phyloP scores from a whole-genome alignment of 2,113 vertebrate species.

The Seriola dumerili region DNA sequence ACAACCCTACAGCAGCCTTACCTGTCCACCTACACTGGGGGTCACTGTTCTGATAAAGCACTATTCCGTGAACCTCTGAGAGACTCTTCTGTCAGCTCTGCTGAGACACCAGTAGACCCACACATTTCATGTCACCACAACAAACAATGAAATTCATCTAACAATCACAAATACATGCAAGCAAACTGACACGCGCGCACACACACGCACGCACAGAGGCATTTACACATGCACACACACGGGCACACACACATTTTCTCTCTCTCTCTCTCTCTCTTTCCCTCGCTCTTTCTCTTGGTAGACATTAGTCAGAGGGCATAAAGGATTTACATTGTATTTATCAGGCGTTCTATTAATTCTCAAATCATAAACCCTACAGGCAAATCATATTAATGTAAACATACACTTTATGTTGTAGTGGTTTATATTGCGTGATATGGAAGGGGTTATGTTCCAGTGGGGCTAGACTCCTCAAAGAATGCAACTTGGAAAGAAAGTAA shows the following conservation, averaged over 20 bases:
- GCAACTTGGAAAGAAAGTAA: slow-evolving; percentile 77
- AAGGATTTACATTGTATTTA: slow-evolving; percentile 72
- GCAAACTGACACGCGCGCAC: slow-evolving; percentile 48
- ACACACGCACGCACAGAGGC: slow-evolving; percentile 7
- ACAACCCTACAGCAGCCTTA: slow-evolving; percentile 73
- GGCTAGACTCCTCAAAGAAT: slow-evolving; percentile 82
- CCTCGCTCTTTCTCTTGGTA: slow-evolving; percentile 19
- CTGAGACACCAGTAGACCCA: slow-evolving; percentile 55
- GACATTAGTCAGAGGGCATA: slow-evolving; percentile 66
- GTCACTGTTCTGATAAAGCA: slow-evolving; percentile 54
- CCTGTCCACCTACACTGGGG: slow-evolving; percentile 61
- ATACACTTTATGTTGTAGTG: slow-evolving; percentile 86
- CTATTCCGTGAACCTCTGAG: slow-evolving; percentile 55
- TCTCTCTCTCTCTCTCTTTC: slow-evolving; percentile 19
- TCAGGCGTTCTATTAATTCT: slow-evolving; percentile 73
- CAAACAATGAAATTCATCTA: slow-evolving; percentile 64
- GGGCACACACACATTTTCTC: slow-evolving; percentile 3
- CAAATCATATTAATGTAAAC: slow-evolving; percentile 87
- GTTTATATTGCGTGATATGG: slow-evolving; percentile 86
- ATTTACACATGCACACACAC: slow-evolving; percentile 33
- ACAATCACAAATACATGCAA: slow-evolving; percentile 71
- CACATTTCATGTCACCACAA: slow-evolving; percentile 53
- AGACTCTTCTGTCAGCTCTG: slow-evolving; percentile 50
- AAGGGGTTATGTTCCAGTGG: slow-evolving; percentile 81
- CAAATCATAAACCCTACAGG: slow-evolving; percentile 79